A percentile compares a stretch with the other conserved stretches of the same genome.
Conservation (phyloP, 2,797 vertebrate genomes). For the Meriones psammophilus region DNA sequence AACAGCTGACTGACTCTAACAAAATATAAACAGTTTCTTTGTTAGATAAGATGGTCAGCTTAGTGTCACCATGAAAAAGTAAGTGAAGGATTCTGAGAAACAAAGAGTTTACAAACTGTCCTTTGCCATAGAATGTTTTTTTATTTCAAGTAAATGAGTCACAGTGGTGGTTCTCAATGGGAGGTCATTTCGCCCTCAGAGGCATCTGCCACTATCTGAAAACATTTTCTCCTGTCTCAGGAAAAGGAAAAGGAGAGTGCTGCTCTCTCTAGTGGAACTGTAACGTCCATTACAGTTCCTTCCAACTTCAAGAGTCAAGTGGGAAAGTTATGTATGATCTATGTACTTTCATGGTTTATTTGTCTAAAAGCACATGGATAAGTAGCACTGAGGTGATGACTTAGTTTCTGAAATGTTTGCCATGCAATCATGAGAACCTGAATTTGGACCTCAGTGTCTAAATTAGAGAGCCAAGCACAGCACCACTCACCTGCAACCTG, state of each 20-base stretch:
- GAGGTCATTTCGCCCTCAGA: neutral
- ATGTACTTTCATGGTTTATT: neutral
- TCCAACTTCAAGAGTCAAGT: neutral
- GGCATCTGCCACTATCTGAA: neutral
- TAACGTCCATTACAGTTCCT: no score
- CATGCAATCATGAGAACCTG: neutral
- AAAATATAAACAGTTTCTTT: neutral
- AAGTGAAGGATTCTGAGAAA: neutral
- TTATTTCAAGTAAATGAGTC: neutral
- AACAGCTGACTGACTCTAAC: neutral
- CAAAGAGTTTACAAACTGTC: neutral
- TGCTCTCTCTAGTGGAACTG: neutral
- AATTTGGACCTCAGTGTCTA: neutral
- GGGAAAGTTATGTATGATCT: neutral
- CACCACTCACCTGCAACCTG: neutral
- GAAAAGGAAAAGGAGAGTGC: accelerated
- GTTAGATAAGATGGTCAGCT: neutral
- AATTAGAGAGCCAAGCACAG: neutral
- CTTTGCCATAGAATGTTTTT: neutral
- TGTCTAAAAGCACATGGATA: neutral
- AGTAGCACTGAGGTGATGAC: neutral
- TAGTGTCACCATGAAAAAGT: neutral
- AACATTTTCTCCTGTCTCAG: neutral
- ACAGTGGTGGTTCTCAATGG: neutral
- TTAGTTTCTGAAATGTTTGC: neutral